Percentiles rank a stretch among this genome's conserved stretches.
Evolutionary conservation across 2,888 invertebrate genomes (phyloP).

Genomic region (Lasioglossum leucozonium): DNA sequence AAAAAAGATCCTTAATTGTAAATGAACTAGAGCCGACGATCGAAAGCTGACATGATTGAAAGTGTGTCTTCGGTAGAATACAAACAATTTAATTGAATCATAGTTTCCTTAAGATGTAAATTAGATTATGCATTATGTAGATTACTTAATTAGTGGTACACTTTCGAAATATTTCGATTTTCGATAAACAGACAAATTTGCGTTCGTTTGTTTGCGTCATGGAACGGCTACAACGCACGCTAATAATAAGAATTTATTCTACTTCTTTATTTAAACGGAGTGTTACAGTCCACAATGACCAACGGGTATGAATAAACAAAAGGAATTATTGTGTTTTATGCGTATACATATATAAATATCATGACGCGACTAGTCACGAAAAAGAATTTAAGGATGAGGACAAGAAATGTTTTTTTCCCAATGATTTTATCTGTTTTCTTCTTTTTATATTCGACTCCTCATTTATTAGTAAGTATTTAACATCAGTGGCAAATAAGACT

Average conservation of each 20-base stretch:
- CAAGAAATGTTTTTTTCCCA: constrained; percentile 46
- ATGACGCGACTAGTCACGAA: constrained; percentile 24
- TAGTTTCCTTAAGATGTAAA: background rate
- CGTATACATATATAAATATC: constrained; percentile 17
- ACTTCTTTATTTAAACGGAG: background rate
- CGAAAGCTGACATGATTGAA: background rate
- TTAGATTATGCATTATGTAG: no score
- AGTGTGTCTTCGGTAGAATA: constrained; percentile 2
- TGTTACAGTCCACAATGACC: background rate
- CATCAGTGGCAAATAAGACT: constrained; percentile 40
- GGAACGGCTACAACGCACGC: background rate
- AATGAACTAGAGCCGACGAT: background rate
- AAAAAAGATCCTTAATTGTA: constrained; percentile 7
- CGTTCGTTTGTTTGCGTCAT: constrained; percentile 11
- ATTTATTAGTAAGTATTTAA: constrained; percentile 35
- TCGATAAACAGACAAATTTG: constrained; percentile 39
- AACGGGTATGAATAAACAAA: background rate
- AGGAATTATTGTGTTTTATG: background rate
- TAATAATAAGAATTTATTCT: constrained; percentile 6
- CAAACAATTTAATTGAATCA: constrained; percentile 5
- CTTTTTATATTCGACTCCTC: constrained; percentile 14
- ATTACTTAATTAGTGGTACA: background rate
- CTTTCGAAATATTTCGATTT: constrained; percentile 1
- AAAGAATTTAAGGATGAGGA: constrained; percentile 40
- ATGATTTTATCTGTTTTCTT: constrained; percentile 18